Evolutionary conservation across 35 echinoderm and acorn worm genomes (phyloP), one percentile per base, ranked within the genome.

Genomic region (Lytechinus pictus): DNA sequence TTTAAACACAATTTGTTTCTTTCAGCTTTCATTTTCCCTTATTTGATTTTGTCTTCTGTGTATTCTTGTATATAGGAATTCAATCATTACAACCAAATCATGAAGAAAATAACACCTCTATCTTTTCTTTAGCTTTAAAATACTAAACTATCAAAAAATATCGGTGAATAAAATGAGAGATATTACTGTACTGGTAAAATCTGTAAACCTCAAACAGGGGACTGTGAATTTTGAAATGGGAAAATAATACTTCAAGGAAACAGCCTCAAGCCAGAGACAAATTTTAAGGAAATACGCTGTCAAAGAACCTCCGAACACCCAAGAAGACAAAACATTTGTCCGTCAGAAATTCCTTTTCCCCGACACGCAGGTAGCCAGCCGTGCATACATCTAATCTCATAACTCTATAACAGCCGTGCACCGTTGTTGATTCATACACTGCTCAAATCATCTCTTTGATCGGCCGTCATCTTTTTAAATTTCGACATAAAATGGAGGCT

Each of bases 391-490:
- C 66, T 79, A 79, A 79, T 79, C 66, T 79, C 66, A 79, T 79
- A 79, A 79, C 66, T 24, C 14, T 16, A 16, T 79, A 24, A 79
- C 66, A 79, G 66, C 66, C 66, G 66, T 79, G 66, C 66, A 19
- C 66, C 19, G n/a, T 52, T 90, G 88, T 90, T 90, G 88, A 90
- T 90, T 90, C 88, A 90, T 90, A 52, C 52, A 54, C 88, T 33
- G 52, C 52, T 54, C 28, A 28, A 52, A 90, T 52, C 52, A 10
- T 90, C 52, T 90, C 29, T 90, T 90, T 90, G 52, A 90, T 90
- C 10, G 52, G 88, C 28, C 29, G 52, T 90, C 88, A 90, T 90
- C 88, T 90, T 90, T 90, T 90, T 52, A 52, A 90, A 52, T 90
- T 90, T 90, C 52, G 28, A 13, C 52, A 52, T 12, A 21, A 54